Percentiles rank a stretch among this genome's conserved stretches.
Conservation (phyloP, 2,888 invertebrate genomes). For the Cheilosia vernalis region DNA sequence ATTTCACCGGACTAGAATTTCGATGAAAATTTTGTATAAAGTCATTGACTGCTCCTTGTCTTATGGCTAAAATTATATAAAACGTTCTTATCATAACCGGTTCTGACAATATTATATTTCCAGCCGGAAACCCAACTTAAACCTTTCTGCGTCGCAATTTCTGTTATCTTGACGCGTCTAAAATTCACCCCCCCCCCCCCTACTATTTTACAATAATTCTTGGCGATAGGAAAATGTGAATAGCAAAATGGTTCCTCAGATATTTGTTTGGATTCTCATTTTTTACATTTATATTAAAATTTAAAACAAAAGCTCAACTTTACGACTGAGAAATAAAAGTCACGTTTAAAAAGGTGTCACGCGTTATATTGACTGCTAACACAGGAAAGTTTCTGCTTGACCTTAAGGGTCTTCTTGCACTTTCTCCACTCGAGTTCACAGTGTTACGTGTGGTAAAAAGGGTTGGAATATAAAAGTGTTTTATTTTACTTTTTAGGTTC, state of each 20-base stretch:
- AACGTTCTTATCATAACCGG: slow-evolving; percentile 16
- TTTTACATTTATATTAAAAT: too few species aligned
- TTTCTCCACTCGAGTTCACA: not conserved
- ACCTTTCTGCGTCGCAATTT: slow-evolving; percentile 8
- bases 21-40: not conserved
- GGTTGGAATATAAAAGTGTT: slow-evolving; percentile 10
- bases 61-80: not conserved
- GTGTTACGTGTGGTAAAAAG: slow-evolving; percentile 6
- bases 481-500: not conserved
- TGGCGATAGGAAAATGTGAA: not conserved
- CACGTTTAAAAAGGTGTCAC: too few species aligned
- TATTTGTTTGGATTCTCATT: not conserved
- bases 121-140: not conserved
- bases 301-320: too few species aligned
- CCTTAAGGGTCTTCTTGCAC: slow-evolving; percentile 22
- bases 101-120: not conserved
- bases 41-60: not conserved
- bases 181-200: not conserved
- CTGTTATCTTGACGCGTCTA: slow-evolving; percentile 10
- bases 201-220: not conserved
- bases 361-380: not conserved
- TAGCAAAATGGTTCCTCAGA: not conserved
- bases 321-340: too few species aligned
- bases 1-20: slow-evolving; percentile 2
- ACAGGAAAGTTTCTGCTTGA: slow-evolving; percentile 12